A percentile compares a stretch with the other conserved stretches of the same genome.
phyloP scores from a whole-genome alignment of 2,888 invertebrate species.

The Asteroscopus sphinx region DNA sequence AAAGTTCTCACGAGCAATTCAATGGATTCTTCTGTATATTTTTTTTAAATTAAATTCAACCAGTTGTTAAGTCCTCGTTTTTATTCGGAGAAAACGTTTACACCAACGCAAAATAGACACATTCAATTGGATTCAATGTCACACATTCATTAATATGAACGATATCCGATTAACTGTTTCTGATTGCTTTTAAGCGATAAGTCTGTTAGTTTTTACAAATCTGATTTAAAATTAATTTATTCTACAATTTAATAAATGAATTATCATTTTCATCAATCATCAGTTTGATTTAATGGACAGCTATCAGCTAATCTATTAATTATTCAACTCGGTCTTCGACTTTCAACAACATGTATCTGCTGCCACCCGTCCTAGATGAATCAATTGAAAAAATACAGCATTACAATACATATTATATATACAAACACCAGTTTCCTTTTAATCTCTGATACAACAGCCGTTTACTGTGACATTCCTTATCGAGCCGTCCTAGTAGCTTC shows the following conservation, averaged over 20 bases:
- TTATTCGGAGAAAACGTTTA: conserved; percentile 12
- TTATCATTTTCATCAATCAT: conserved; percentile 13
- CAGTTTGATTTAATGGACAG: background rate
- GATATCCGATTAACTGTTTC: conserved; percentile 9
- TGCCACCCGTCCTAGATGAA: background rate
- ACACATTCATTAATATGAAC: conserved; percentile 22
- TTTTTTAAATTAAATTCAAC: conserved; percentile 1
- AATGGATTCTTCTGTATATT: background rate
- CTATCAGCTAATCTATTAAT: background rate
- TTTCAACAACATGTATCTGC: conserved; percentile 4
- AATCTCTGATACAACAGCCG: conserved; percentile 31
- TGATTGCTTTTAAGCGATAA: conserved; percentile 12
- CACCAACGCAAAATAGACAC: conserved; percentile 22
- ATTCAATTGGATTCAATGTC: conserved; percentile 19
- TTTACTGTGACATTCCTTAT: conserved; percentile 64
- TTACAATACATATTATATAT: too few species aligned
- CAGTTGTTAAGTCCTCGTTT: conserved; percentile 4
- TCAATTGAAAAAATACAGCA: background rate
- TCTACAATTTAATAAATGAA: conserved; percentile 1
- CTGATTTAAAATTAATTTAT: conserved; percentile 17
- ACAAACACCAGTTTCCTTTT: conserved; percentile 4
- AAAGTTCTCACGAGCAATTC: conserved; percentile 7
- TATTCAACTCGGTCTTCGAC: background rate
- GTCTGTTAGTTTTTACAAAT: conserved; percentile 15
- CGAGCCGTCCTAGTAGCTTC: conserved; percentile 73